Evolutionary conservation across 64 coral and sea anemone genomes (phyloP), one percentile per base, ranked within the genome.

Genomic region (Cladopsammia gracilis): DNA sequence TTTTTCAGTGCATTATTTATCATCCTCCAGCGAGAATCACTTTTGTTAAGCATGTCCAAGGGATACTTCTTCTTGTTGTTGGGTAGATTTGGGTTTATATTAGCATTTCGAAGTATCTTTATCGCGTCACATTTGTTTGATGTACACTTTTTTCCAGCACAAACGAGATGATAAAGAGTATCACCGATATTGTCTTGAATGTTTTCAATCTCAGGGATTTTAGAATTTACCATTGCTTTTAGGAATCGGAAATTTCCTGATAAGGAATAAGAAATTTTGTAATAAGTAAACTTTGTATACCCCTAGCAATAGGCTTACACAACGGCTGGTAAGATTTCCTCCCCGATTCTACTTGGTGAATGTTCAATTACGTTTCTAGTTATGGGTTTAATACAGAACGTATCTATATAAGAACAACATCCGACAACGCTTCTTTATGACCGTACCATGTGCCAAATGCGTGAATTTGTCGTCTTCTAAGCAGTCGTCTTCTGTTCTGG

Each of bases 81-180:
- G 12, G 12, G 0, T 6, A 87, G 42, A 10, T 34, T 10, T 16
- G 84, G 84, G 71, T 87, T 71, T 3, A 44, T 45, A 69, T 44
- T 62, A 13, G 65, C 84, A 16, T 71, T 13, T 4, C 15, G 64
- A 71, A 87, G n/a, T 25, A 73, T 42, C 6, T 6, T 11, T 22
- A 87, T 87, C 0, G 84, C 84, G 5, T 87, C 65, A 16, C 45
- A 14, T 22, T 22, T 71, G 18, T 83, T 81, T 5, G 75, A 76
- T 0, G 46, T 77, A 43, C 88, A 78, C 7, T 70, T 75, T 73
- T 58, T 92, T 53, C 90, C 95, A 48, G 24, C 75, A 51, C 50
- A 89, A 16, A 87, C n/a, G 46, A 89, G 3, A 48, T 96, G 95
- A 69, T 88, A 92, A 52, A 96, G 82, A 10, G 85, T 86, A 19